These are phyloP conservation scores for Cordilura impudica DNA, from an alignment of 2,888 invertebrate genomes.

Conservation along the genomic window DNA sequence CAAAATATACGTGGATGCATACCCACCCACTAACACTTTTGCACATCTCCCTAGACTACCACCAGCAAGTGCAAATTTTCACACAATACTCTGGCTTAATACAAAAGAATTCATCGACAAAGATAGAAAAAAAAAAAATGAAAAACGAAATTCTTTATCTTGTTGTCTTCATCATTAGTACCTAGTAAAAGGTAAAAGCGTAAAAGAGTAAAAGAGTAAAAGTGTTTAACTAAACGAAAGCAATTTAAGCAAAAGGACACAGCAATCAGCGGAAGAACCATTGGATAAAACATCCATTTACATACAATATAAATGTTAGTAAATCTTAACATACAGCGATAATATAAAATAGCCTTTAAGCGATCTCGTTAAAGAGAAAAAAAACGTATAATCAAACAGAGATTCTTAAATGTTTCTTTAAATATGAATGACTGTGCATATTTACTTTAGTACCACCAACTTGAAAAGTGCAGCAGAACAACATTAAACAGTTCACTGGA, in stretches of 20 bases:
- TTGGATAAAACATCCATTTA: neutral
- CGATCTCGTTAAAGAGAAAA: constrained; percentile 15
- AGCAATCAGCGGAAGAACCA: neutral
- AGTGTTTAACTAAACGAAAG: constrained; percentile 47
- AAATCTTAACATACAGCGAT: constrained; percentile 12
- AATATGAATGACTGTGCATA: neutral
- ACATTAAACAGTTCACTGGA: neutral
- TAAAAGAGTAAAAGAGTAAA: constrained; percentile 42
- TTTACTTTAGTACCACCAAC: constrained; percentile 29
- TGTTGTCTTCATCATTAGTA: neutral
- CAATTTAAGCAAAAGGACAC: constrained; percentile 32
- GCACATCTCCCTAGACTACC: neutral
- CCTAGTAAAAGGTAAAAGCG: neutral
- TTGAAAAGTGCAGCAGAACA: constrained; percentile 34
- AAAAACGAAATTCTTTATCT: neutral
- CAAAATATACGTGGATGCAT: too few relatives aligned
- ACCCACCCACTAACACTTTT: neutral
- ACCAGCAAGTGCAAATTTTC: constrained; percentile 55
- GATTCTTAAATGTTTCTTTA: neutral
- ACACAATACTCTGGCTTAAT: constrained; percentile 53
- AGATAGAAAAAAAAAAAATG: constrained; percentile 2
- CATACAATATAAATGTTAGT: neutral
- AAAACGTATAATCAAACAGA: neutral
- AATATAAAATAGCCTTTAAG: constrained; percentile 28
- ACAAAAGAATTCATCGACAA: constrained; percentile 12